Conservation (phyloP, 2,113 vertebrate species). For the Eonycteris spelaea region DNA sequence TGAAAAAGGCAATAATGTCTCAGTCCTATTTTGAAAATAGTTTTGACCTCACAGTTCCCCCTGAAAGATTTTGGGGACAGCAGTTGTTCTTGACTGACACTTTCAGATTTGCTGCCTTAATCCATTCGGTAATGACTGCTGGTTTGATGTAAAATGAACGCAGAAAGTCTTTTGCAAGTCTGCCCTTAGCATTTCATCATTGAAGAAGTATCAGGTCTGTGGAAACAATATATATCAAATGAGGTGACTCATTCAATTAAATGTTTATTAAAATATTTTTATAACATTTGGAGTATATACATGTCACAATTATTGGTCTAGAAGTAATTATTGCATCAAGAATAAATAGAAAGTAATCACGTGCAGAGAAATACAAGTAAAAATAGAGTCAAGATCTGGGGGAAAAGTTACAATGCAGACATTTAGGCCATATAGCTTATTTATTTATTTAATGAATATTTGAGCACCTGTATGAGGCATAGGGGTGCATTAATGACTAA, state of each 20-base stretch:
- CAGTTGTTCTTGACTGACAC: not conserved
- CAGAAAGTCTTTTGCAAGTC: not conserved
- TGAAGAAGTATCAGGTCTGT: not conserved
- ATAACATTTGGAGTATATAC: not conserved
- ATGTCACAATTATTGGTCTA: not conserved
- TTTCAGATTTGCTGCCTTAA: not conserved
- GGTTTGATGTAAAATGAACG: not conserved
- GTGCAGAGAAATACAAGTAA: not conserved
- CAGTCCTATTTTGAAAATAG: not conserved
- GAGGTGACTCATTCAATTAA: not conserved
- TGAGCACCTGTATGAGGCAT: not conserved
- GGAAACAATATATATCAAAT: not conserved
- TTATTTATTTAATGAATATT: not conserved
- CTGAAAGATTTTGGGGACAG: not conserved
- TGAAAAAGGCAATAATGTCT: not conserved
- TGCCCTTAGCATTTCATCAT: not conserved
- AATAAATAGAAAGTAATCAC: not conserved
- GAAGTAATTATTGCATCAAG: not conserved
- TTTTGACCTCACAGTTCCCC: not conserved
- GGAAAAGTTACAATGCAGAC: not conserved
- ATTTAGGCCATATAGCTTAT: not conserved
- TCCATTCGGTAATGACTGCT: not conserved
- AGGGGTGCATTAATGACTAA: not conserved
- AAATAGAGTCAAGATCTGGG: not conserved
- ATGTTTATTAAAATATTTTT: conserved; percentile 32